Evolutionary conservation across 2,797 vertebrate genomes (phyloP), one percentile per base, ranked within the genome.

Genomic region (Acipenser ruthenus): DNA sequence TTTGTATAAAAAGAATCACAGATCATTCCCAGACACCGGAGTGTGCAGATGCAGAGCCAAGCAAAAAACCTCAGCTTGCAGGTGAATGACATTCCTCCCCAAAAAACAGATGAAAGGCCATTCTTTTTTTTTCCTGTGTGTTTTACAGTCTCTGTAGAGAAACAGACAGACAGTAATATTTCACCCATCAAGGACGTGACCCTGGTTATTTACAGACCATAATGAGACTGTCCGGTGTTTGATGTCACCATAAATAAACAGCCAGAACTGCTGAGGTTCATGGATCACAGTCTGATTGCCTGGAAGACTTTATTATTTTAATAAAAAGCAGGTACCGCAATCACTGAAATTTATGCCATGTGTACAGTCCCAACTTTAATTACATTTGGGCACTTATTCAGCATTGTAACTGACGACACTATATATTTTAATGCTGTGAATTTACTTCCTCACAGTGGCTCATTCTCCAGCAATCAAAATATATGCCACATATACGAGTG

Each of bases 171-270:
- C 61, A 64, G 69, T 72, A 67, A 61, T 91, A 91, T 91, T 90
- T 93, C 89, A 89, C 80, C 10, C 50, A 81, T 82, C 91, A 92
- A 94, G 93, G 93, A 93, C 89, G 68, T 76, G 85, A 88, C 87
- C 87, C 87, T 87, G 84, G 87, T 87, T 89, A 87, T 92, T 94
- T 91, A 88, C 87, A 81, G 78, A 72, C 78, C 81, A 83, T 89
- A 87, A 93, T 91, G 90, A 94, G 89, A 86, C 82, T 88, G 87
- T 83, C 89, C 88, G 76, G 77, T 76, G 82, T 85, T 86, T 86
- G 81, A 83, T 80, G 87, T 88, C 80, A 80, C 80, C 84, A 86
- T 94, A 93, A 95, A 95, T 94, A 93, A 92, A 83, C 82, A 78
- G 80, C 71, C 84, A 74, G 84, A 83, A 85, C 65, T 82, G 85